Conservation (phyloP, 2,797 vertebrate genomes). For the Brachyrhaphis roseni region DNA sequence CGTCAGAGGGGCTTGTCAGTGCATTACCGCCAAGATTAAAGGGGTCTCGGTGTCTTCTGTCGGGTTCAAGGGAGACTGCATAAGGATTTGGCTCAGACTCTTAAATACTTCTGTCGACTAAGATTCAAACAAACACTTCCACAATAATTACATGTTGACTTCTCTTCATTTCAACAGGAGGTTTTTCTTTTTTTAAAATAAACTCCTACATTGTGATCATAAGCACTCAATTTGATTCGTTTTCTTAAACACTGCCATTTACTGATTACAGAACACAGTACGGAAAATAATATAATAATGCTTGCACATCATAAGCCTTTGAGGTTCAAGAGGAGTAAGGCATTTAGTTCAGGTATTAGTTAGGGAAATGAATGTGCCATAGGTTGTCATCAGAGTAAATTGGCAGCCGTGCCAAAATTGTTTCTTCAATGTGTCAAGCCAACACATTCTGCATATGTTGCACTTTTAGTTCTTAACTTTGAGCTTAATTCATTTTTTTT, state of each 20-base stretch:
- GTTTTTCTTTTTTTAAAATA: constrained; percentile 55
- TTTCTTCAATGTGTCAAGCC: constrained; percentile 42
- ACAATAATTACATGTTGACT: constrained; percentile 82
- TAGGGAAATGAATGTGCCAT: constrained; percentile 66
- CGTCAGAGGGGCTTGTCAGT: constrained; percentile 75
- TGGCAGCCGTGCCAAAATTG: constrained; percentile 53
- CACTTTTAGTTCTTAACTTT: constrained; percentile 39
- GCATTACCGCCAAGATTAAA: constrained; percentile 80
- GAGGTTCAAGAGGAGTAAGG: constrained; percentile 57
- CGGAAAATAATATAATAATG: constrained; percentile 52
- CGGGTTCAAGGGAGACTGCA: constrained; percentile 77
- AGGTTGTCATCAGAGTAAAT: constrained; percentile 55
- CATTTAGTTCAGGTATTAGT: constrained; percentile 78
- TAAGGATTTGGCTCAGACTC: constrained; percentile 79
- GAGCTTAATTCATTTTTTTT: constrained; percentile 34
- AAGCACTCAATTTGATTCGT: constrained; percentile 46
- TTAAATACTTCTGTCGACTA: constrained; percentile 79
- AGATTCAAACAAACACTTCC: constrained; percentile 81
- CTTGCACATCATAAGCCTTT: constrained; percentile 36
- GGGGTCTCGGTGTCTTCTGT: constrained; percentile 77
- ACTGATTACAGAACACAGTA: constrained; percentile 58
- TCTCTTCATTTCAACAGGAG: constrained; percentile 59
- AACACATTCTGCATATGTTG: constrained; percentile 44
- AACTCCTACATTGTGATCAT: constrained; percentile 68
- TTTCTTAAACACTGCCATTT: constrained; percentile 51